Evolutionary conservation across 2,888 invertebrate species (phyloP).

Genomic region (Hemaris fuciformis): DNA sequence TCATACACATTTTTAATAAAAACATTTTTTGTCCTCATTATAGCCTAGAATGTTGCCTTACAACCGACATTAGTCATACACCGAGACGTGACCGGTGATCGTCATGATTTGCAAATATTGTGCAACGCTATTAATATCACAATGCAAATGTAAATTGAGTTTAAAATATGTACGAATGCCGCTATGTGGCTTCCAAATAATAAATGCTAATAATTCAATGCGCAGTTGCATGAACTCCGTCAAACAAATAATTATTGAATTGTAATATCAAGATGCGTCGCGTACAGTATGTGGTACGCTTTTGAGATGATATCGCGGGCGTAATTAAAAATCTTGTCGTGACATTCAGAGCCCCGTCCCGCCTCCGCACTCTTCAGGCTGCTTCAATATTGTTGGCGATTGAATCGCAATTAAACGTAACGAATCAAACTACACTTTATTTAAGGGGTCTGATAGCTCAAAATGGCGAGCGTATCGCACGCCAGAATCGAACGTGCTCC

Average conservation of each 20-base stretch:
- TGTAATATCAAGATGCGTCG: slow-evolving; percentile 74
- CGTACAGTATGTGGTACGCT: slow-evolving; percentile 65
- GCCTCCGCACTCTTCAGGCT: slow-evolving; percentile 74
- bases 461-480: slow-evolving; percentile 66
- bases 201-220: not conserved
- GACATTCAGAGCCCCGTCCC: slow-evolving; percentile 78
- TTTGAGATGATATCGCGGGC: slow-evolving; percentile 78
- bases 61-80: not conserved
- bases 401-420: slow-evolving; percentile 79
- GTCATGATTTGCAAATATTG: slow-evolving; percentile 10
- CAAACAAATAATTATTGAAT: slow-evolving; percentile 71
- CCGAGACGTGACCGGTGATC: not conserved
- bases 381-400: slow-evolving; percentile 79
- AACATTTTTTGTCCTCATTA: not conserved
- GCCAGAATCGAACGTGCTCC: slow-evolving; percentile 78
- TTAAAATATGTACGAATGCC: not conserved
- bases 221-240: slow-evolving; percentile 27
- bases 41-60: not conserved
- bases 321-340: slow-evolving; percentile 82
- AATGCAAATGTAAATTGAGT: not conserved
- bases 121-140: not conserved
- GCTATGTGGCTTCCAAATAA: too few species aligned
- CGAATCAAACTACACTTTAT: slow-evolving; percentile 80
- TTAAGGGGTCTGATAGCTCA: slow-evolving; percentile 75
- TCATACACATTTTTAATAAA: not conserved